phyloP scores from a whole-genome alignment of 1,140 invertebrate genomes.

The Cecropterus lyciades region DNA sequence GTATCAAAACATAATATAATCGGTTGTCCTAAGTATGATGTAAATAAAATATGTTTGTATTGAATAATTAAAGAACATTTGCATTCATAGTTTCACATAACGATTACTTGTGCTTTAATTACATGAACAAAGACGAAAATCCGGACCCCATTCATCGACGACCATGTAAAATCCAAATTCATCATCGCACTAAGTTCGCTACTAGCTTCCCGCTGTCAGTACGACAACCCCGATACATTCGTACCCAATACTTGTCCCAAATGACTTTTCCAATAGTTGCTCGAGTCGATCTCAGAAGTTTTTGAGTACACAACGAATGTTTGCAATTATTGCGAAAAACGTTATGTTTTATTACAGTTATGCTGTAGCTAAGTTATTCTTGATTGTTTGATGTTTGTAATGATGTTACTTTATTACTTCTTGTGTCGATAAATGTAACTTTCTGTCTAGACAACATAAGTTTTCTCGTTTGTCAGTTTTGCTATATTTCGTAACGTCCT shows the following conservation, averaged over 20 bases:
- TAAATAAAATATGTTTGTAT: no score
- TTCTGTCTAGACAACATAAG: slow-evolving; percentile 5
- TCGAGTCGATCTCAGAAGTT: slow-evolving; percentile 39
- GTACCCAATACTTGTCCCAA: slow-evolving; percentile 44
- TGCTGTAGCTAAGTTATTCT: slow-evolving; percentile 13
- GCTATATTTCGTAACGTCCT: no score
- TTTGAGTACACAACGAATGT: slow-evolving; percentile 32
- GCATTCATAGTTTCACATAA: no score
- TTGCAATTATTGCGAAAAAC: slow-evolving; percentile 36
- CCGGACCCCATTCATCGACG: no score
- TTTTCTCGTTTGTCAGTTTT: background rate
- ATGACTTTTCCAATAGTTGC: slow-evolving; percentile 55
- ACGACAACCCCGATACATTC: slow-evolving; percentile 2
- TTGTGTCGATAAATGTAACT: slow-evolving; percentile 5
- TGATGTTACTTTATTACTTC: slow-evolving; percentile 6
- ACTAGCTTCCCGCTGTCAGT: background rate
- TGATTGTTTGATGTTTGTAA: slow-evolving; percentile 25
- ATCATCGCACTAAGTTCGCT: no score
- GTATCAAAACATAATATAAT: no score
- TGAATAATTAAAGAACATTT: no score
- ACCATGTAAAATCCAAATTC: no score
- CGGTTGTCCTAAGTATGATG: no score
- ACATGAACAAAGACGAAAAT: no score
- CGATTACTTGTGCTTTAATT: no score
- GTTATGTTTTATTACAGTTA: slow-evolving; percentile 34